phyloP scores from a whole-genome alignment of 2,797 vertebrate genomes.

The Sebastes hubbsi region DNA sequence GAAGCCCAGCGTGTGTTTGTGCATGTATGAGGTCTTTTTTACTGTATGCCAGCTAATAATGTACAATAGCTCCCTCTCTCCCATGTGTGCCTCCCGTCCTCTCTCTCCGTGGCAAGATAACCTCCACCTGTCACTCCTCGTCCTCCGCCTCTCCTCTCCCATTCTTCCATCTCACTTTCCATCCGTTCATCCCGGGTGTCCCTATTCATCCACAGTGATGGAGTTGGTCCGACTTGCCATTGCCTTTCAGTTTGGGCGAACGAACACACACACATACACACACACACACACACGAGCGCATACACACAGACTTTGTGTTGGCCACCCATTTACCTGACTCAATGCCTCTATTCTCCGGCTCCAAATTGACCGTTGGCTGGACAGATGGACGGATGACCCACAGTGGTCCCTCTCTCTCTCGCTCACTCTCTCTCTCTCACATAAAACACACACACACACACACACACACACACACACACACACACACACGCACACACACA shows the following conservation, averaged over 20 bases:
- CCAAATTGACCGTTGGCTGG: constrained; percentile 75
- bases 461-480: constrained; percentile 8
- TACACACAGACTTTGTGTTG: constrained; percentile 57
- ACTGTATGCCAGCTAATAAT: constrained; percentile 58
- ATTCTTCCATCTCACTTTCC: constrained; percentile 65
- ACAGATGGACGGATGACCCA: constrained; percentile 75
- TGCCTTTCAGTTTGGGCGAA: constrained; percentile 61
- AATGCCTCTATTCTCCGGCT: constrained; percentile 76
- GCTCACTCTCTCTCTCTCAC: not conserved
- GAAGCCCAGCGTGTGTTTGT: constrained; percentile 39
- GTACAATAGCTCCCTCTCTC: constrained; percentile 52
- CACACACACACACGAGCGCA: constrained; percentile 3
- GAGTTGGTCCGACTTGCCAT: constrained; percentile 61
- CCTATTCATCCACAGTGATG: constrained; percentile 72
- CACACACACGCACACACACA: not conserved
- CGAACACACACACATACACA: not conserved
- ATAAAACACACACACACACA: not conserved
- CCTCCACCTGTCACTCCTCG: constrained; percentile 70
- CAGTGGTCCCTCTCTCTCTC: constrained; percentile 43
- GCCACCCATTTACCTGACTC: constrained; percentile 78
- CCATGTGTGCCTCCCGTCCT: constrained; percentile 18
- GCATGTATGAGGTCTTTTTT: constrained; percentile 33
- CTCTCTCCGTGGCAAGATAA: constrained; percentile 63
- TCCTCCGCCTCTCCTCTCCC: constrained; percentile 58
- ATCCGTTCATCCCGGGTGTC: constrained; percentile 61